Base-by-base conservation (phyloP, 2,888 invertebrate genomes). In the Dorcus hopei region DNA sequence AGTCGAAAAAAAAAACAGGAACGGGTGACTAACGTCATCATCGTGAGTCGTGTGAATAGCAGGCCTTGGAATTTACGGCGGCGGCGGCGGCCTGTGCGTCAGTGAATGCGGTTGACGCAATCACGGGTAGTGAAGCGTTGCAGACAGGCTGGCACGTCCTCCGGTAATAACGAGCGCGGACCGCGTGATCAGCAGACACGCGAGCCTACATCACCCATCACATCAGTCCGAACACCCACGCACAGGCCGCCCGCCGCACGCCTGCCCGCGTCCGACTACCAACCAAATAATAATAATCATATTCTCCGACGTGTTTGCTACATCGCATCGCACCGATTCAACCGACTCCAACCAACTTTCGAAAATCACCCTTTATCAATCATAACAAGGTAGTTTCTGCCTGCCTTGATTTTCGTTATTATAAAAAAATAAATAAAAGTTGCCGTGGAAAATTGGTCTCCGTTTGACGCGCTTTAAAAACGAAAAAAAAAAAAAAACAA, bases 71-170 rank as follows among this genome's bases (percentile, higher is more conserved):
- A 45, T 45, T 45, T 45, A 45, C 45, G 45, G 14, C 45, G 45
- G 16, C 14, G 45, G 16, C 14, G n/a, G 45, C 45, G 16, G 45
- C 45, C 4, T 45, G 49, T 50, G 54, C 43, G 49, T 58, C 53
- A 38, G 58, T 54, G 53, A 58, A 58, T 49, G 58, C 49, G 58
- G 58, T 58, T 58, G 58, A 58, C 58, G 58, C 58, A 58, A 58
- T 58, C 56, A 50, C 56, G 56, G 51, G 41, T 54, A 58, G 42
- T 54, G 58, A 58, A 54, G 58, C 58, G 53, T 58, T 52, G 58
- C 58, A 58, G 58, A 58, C 58, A 58, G 53, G 52, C 58, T 53
- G 58, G 58, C 58, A 58, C 58, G 58, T 58, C 58, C 58, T 58
- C 54, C 54, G 49, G 58, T 45, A 45, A 47, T 52, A 47, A 49